Percentiles rank a stretch among this genome's conserved stretches.
These are phyloP conservation scores for Pipra filicauda DNA, from an alignment of 2,113 vertebrate genomes.

Conservation along the genomic window DNA sequence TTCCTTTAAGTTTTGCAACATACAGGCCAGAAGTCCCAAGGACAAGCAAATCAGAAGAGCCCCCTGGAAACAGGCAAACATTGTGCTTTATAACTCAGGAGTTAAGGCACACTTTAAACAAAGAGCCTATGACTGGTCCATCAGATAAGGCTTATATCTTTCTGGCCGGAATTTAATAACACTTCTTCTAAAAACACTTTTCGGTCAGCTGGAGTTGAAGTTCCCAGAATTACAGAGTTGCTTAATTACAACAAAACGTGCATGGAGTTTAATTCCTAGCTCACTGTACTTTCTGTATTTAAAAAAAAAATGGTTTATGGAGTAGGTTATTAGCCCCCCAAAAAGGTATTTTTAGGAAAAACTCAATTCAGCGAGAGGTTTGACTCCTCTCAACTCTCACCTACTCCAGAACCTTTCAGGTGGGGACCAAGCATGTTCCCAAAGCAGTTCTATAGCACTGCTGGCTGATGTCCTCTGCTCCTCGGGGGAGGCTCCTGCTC, in stretches of 20 bases:
- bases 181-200: background rate
- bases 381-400: background rate
- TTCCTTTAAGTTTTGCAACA: background rate
- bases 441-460: rapidly evolving
- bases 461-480: background rate
- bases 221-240: background rate
- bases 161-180: constrained; percentile 19
- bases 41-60: background rate
- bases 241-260: background rate
- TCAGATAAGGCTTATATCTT: constrained; percentile 40
- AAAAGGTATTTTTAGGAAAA: background rate
- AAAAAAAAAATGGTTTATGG: background rate
- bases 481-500: background rate
- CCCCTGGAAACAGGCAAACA: constrained; percentile 6
- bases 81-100: background rate
- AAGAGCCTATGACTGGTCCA: constrained; percentile 10
- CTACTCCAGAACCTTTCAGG: background rate
- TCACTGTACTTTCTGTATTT: background rate
- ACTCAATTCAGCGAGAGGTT: background rate
- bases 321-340: background rate
- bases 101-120: constrained; percentile 25
- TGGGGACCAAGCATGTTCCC: background rate
- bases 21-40: background rate
- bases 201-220: background rate
- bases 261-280: background rate